Conservation (phyloP, 2,888 invertebrate species). For the Marasmarcha lunaedactyla region DNA sequence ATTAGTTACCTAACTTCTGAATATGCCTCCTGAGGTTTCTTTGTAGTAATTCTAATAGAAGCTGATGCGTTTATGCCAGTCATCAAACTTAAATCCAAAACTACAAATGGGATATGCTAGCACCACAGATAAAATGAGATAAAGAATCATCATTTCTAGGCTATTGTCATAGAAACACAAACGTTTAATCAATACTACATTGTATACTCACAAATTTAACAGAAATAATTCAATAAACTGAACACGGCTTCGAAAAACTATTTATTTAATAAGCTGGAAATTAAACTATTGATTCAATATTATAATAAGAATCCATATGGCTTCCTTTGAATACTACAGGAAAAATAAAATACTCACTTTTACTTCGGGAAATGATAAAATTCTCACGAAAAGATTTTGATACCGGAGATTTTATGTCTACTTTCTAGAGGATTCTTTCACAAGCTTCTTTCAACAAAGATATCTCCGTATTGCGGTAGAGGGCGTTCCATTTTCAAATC, state of each 20-base stretch:
- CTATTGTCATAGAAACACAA: constrained; percentile 52
- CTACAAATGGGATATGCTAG: constrained; percentile 17
- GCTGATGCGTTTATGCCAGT: constrained; percentile 62
- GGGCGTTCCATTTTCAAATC: constrained; percentile 61
- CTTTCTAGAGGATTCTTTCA: constrained; percentile 70
- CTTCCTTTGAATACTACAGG: not conserved
- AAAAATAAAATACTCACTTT: constrained; percentile 49
- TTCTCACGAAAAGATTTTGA: constrained; percentile 69
- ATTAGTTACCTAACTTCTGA: constrained; percentile 34
- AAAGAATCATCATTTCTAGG: constrained; percentile 10
- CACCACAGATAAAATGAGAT: constrained; percentile 11
- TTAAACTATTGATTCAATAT: constrained; percentile 17
- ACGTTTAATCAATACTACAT: constrained; percentile 53
- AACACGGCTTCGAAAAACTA: not conserved
- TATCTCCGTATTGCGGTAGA: constrained; percentile 41
- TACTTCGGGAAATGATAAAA: constrained; percentile 56
- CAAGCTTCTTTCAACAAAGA: constrained; percentile 62
- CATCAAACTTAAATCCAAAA: constrained; percentile 36
- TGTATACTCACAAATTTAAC: constrained; percentile 12
- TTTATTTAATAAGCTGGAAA: too few species aligned
- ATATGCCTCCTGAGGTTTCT: constrained; percentile 30
- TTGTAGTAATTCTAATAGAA: constrained; percentile 51
- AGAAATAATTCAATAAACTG: not conserved
- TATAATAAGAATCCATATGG: too few species aligned
- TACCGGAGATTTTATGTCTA: constrained; percentile 66